A percentile compares a stretch with the other conserved stretches of the same genome.
phyloP scores from a whole-genome alignment of 2,113 vertebrate genomes.

The Pseudorasbora parva region DNA sequence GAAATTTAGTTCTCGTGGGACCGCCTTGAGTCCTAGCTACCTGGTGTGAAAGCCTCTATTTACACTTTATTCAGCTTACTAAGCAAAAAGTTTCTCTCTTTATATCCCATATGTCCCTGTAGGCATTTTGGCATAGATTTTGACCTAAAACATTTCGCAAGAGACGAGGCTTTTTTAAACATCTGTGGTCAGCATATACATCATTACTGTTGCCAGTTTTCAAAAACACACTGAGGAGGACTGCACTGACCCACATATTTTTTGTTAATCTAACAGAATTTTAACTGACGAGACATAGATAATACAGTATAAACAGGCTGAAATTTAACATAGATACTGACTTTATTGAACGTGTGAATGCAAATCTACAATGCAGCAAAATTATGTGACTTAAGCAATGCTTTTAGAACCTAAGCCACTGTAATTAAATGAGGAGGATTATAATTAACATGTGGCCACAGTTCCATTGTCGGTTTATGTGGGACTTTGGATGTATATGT shows the following conservation, averaged over 20 bases:
- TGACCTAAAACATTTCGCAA: neutral
- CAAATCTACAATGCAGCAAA: neutral
- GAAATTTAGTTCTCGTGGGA: no score
- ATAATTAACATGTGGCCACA: neutral
- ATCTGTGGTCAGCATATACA: neutral
- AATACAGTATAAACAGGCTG: no score
- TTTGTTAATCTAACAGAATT: neutral
- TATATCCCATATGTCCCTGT: neutral
- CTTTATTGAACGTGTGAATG: no score
- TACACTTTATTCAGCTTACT: slow-evolving; percentile 28
- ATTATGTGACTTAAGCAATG: neutral
- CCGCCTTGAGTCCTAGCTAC: no score
- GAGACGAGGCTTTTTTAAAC: no score
- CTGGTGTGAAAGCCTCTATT: neutral
- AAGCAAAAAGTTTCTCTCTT: neutral
- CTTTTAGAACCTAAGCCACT: slow-evolving; percentile 6
- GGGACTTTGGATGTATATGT: neutral
- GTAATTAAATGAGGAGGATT: neutral
- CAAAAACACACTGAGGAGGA: neutral
- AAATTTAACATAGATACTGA: no score
- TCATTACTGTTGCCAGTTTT: neutral
- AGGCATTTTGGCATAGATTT: neutral
- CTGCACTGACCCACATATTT: neutral
- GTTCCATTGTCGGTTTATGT: neutral
- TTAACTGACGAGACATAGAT: no score